phyloP scores from a whole-genome alignment of 2,888 invertebrate species.

The Drosophila dives region DNA sequence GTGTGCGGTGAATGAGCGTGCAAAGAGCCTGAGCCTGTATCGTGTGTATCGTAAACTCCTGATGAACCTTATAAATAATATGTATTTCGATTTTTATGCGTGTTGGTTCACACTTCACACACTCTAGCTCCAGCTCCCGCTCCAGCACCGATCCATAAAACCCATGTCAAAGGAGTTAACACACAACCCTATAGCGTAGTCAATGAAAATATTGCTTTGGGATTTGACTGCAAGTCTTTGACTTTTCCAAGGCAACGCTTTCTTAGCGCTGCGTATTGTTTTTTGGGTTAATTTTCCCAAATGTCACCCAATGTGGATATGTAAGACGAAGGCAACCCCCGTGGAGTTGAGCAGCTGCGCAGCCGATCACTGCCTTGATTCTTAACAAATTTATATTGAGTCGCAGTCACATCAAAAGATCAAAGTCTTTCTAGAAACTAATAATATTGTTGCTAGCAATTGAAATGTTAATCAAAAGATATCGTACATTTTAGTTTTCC shows the following conservation, averaged over 20 bases:
- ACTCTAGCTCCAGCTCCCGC: conserved; percentile 4
- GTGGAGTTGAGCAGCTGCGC: conserved; percentile 42
- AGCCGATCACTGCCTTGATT: conserved; percentile 8
- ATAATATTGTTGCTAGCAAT: conserved; percentile 1
- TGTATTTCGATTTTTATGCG: conserved; percentile 77
- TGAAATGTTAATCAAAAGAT: conserved; percentile 3
- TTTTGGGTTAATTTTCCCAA: conserved; percentile 45
- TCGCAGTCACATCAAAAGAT: conserved; percentile 44
- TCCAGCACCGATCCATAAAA: conserved; percentile 60
- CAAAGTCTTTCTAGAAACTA: conserved; percentile 7
- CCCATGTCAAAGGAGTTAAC: conserved; percentile 76
- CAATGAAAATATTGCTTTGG: conserved; percentile 72
- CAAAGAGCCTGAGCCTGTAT: conserved; percentile 15
- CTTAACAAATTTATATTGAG: conserved; percentile 53
- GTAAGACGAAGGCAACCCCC: conserved; percentile 50
- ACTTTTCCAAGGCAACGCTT: conserved; percentile 50
- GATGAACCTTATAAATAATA: conserved; percentile 83
- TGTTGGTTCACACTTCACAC: conserved; percentile 71
- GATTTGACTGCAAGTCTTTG: conserved; percentile 25
- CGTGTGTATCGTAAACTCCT: conserved; percentile 78
- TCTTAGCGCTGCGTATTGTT: conserved; percentile 38
- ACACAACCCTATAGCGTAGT: conserved; percentile 56
- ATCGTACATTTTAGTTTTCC: conserved; percentile 8
- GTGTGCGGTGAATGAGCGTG: conserved; percentile 43
- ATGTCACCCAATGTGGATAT: conserved; percentile 56